A percentile compares a stretch with the other conserved stretches of the same genome.
Evolutionary conservation across 2,888 invertebrate genomes (phyloP).

Genomic region (Cataglyphis altisquamis): DNA sequence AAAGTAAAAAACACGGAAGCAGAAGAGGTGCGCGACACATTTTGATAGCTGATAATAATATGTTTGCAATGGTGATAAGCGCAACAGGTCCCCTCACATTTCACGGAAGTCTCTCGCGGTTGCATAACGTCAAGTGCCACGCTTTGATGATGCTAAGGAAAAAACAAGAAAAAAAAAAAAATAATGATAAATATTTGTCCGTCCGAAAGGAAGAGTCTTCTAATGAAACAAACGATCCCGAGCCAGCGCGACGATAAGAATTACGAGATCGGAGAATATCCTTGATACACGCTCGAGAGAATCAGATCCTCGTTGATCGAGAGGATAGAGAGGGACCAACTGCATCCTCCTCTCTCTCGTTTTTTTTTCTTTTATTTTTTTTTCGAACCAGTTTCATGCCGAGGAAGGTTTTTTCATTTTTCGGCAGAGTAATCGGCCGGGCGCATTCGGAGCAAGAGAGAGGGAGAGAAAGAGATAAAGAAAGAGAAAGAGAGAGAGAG

Average conservation of each 20-base stretch:
- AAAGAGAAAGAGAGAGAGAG: conserved; percentile 44
- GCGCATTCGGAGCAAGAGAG: conserved; percentile 37
- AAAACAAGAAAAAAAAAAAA: neutral
- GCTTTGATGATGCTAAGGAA: neutral
- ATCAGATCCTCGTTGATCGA: neutral
- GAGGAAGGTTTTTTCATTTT: conserved; percentile 33
- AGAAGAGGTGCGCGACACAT: conserved; percentile 49
- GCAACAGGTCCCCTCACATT: conserved; percentile 66
- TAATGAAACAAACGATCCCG: conserved; percentile 1
- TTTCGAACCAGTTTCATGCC: neutral
- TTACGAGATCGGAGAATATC: neutral
- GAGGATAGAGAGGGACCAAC: neutral
- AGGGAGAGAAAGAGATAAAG: conserved; percentile 46
- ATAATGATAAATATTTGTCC: neutral
- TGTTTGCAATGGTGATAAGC: conserved; percentile 66
- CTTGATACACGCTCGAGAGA: neutral
- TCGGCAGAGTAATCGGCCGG: conserved; percentile 32
- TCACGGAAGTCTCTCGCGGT: conserved; percentile 75
- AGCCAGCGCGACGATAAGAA: conserved; percentile 17
- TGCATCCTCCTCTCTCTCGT: neutral
- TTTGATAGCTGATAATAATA: conserved; percentile 63
- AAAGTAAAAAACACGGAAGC: conserved; percentile 21
- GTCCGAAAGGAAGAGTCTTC: conserved; percentile 42
- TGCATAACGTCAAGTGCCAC: conserved; percentile 72
- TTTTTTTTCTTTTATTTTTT: neutral